Conservation (phyloP, 2,888 invertebrate genomes). For the Parnassius orleans region DNA sequence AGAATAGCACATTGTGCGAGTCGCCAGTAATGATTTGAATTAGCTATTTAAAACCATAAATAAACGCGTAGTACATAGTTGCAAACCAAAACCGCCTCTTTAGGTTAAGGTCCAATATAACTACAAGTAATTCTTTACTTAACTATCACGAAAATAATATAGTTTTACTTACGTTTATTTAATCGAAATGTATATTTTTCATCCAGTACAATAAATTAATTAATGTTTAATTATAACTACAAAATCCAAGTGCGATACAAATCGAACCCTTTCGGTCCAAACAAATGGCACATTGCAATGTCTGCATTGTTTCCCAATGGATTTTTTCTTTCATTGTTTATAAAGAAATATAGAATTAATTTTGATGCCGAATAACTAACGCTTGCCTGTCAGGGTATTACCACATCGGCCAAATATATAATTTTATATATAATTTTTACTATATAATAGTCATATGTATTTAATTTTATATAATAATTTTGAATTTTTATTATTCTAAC, state of each 20-base stretch:
- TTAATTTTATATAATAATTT: slow-evolving; percentile 80
- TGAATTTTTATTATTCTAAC: slow-evolving; percentile 78
- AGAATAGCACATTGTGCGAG: slow-evolving; percentile 48
- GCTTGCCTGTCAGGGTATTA: slow-evolving; percentile 89
- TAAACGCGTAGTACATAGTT: slow-evolving; percentile 46
- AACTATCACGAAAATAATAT: slow-evolving; percentile 77
- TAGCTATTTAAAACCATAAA: slow-evolving; percentile 36
- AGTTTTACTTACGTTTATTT: slow-evolving; percentile 64
- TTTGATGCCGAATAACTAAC: slow-evolving; percentile 75
- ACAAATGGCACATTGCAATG: slow-evolving; percentile 76
- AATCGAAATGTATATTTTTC: slow-evolving; percentile 64
- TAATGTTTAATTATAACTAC: slow-evolving; percentile 47
- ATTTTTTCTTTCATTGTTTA: slow-evolving; percentile 51
- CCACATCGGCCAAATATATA: slow-evolving; percentile 82
- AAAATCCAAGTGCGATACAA: slow-evolving; percentile 46
- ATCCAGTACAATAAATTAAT: slow-evolving; percentile 51
- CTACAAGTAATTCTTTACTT: slow-evolving; percentile 65
- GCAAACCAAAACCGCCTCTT: slow-evolving; percentile 66
- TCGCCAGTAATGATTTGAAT: slow-evolving; percentile 53
- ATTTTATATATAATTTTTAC: slow-evolving; percentile 76
- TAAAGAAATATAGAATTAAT: slow-evolving; percentile 61
- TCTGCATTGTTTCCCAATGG: slow-evolving; percentile 69
- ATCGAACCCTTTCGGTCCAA: slow-evolving; percentile 59
- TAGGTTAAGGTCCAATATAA: slow-evolving; percentile 57
- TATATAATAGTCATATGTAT: slow-evolving; percentile 81